Evolutionary conservation across 2,888 invertebrate species (phyloP).

Genomic region (Drosophila pseudotakahashii): DNA sequence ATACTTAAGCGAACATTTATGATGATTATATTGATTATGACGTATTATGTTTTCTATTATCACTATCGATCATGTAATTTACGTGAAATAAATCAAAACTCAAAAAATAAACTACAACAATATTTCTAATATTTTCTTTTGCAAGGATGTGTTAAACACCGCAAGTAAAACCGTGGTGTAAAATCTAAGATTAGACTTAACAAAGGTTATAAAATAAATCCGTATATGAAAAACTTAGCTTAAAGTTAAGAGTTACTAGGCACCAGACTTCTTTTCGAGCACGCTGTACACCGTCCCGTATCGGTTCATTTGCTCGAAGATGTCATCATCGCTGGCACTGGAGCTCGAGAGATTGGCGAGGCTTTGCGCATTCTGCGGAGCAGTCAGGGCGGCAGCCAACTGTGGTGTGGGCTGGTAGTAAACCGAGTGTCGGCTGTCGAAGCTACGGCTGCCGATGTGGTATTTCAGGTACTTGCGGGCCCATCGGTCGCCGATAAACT

Average conservation of each 20-base stretch:
- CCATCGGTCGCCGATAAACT: slow-evolving; percentile 66
- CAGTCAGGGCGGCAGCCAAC: slow-evolving; percentile 36
- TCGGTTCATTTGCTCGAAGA: slow-evolving; percentile 53
- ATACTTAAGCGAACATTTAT: slow-evolving; percentile 68
- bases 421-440: slow-evolving; percentile 69
- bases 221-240: not conserved
- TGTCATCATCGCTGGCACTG: slow-evolving; percentile 70
- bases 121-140: not conserved
- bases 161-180: not conserved
- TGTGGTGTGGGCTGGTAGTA: slow-evolving; percentile 74
- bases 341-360: slow-evolving; percentile 39
- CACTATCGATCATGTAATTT: slow-evolving; percentile 77
- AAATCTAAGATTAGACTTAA: not conserved
- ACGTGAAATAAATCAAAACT: slow-evolving; percentile 77
- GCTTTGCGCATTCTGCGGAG: slow-evolving; percentile 4
- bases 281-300: slow-evolving; percentile 67
- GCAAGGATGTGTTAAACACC: not conserved
- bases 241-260: not conserved
- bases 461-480: slow-evolving; percentile 75
- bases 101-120: slow-evolving; percentile 46
- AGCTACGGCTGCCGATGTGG: slow-evolving; percentile 69
- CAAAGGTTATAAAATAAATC: not conserved
- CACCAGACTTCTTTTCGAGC: slow-evolving; percentile 23
- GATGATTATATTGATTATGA: slow-evolving; percentile 70
- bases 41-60: slow-evolving; percentile 81